Evolutionary conservation across 2,113 vertebrate species (phyloP).

Genomic region (Rhinichthys klamathensis): DNA sequence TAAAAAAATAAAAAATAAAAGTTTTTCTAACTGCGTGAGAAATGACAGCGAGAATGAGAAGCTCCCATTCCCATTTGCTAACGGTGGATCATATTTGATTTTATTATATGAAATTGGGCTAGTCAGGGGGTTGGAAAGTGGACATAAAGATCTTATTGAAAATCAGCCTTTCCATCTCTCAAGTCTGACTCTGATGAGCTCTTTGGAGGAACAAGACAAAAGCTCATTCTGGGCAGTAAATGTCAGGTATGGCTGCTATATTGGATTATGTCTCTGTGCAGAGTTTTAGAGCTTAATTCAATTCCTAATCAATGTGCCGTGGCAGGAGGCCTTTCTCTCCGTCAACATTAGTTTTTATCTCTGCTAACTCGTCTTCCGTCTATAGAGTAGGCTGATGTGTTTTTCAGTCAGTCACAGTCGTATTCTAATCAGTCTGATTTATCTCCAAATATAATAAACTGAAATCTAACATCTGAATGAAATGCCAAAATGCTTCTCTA

Average conservation of each 20-base stretch:
- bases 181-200: constrained; percentile 36
- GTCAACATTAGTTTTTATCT: constrained; percentile 46
- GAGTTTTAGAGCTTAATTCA: constrained; percentile 47
- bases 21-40: background rate
- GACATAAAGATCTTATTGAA: constrained; percentile 26
- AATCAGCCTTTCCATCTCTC: constrained; percentile 22
- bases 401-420: background rate
- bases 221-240: constrained; percentile 49
- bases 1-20: no score
- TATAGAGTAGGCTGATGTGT: constrained; percentile 20
- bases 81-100: background rate
- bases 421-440: background rate
- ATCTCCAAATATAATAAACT: background rate
- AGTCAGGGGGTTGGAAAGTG: background rate
- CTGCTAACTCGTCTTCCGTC: constrained; percentile 35
- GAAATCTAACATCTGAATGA: background rate
- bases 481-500: background rate
- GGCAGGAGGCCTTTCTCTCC: constrained; percentile 47
- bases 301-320: constrained; percentile 54
- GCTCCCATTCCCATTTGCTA: background rate
- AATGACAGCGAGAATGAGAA: background rate
- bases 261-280: constrained; percentile 51
- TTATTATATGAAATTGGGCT: background rate
- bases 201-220: constrained; percentile 32
- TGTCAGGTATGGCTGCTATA: constrained; percentile 47